These are phyloP conservation scores for human (Homo sapiens) DNA, from an alignment of 2,113 vertebrate species.

Conservation along the genomic window GRCh38 chr2:97807501-97808000, in stretches of 20 bases:
- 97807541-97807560: not conserved
- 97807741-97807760: not conserved
- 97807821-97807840: not conserved
- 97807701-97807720: not conserved
- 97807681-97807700: not conserved
- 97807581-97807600: not conserved
- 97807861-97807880: not conserved
- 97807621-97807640: not conserved
- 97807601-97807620: not conserved
- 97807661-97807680: not conserved
- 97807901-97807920: not conserved
- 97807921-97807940: constrained; percentile 11
- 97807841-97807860: not conserved
- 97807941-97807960: constrained; percentile 25
- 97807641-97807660: not conserved
- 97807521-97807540: not conserved
- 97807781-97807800: not conserved
- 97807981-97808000: not conserved
- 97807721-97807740: not conserved
- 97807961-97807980: not conserved
- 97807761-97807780: not conserved
- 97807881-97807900: not conserved
- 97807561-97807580: not conserved
- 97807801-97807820: not conserved
- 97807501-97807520: not conserved